These are phyloP conservation scores for Macaria liturata DNA, from an alignment of 2,888 invertebrate genomes.

Conservation along the genomic window DNA sequence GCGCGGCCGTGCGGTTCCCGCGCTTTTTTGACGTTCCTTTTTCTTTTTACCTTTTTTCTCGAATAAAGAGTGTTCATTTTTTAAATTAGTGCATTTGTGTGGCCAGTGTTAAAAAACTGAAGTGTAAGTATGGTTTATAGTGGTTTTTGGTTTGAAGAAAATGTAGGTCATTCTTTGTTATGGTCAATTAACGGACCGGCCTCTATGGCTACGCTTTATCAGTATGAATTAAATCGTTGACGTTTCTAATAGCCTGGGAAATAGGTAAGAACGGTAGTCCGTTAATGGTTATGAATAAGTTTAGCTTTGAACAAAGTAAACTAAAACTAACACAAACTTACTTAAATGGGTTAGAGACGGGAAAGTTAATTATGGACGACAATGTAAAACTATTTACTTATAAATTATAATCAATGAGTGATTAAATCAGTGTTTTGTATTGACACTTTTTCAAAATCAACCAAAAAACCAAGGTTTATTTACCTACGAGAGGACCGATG, in stretches of 20 bases:
- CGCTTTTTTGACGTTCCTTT: slow-evolving; percentile 52
- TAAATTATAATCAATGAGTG: too few species aligned
- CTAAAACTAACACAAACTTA: too few species aligned
- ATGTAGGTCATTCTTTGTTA: slow-evolving; percentile 62
- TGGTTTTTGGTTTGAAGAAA: slow-evolving; percentile 45
- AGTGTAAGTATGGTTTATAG: slow-evolving; percentile 54
- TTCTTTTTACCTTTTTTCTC: slow-evolving; percentile 15
- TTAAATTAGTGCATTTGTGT: slow-evolving; percentile 55
- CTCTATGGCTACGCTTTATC: slow-evolving; percentile 39
- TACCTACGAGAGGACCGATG: too few species aligned
- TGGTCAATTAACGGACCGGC: slow-evolving; percentile 41
- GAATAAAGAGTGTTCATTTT: slow-evolving; percentile 41
- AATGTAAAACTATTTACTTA: too few species aligned
- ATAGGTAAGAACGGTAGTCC: neutral
- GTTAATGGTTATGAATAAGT: too few species aligned
- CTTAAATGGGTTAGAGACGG: too few species aligned
- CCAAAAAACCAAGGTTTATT: too few species aligned
- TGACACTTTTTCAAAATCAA: too few species aligned
- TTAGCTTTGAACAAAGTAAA: too few species aligned
- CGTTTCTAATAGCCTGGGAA: slow-evolving; percentile 3
- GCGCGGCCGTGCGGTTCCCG: slow-evolving; percentile 61
- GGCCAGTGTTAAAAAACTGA: slow-evolving; percentile 44
- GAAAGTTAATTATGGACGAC: too few species aligned
- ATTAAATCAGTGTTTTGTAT: too few species aligned
- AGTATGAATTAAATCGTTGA: slow-evolving; percentile 29